Base-by-base conservation (phyloP, 2,888 invertebrate genomes). In the Acrobasis suavella region DNA sequence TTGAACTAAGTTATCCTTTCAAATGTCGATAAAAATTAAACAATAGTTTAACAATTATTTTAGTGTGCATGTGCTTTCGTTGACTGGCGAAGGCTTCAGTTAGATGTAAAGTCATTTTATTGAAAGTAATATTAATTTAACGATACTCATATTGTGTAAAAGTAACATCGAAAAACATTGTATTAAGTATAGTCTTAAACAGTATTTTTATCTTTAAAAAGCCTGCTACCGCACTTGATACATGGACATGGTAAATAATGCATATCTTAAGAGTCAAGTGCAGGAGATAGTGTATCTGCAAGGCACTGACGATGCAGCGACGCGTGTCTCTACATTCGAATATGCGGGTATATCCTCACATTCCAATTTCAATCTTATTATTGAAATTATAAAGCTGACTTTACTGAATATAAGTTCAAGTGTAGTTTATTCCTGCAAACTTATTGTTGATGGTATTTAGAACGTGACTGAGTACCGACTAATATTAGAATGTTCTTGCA, bases 241-340 rank as follows among this genome's bases (percentile, higher is more conserved):
- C 58, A 65, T 22, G 15, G 55, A 64, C 64, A 61, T 32, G 64
- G 58, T 64, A 65, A 67, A 65, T 67, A 64, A 66, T 63, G 69
- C 64, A 72, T 62, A 74, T 75, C 70, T 76, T 77, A 73, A 77
- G 75, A 84, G 85, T 83, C 89, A 89, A 89, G 89, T 88, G 88
- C 80, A 85, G 68, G 71, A 77, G 87, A 88, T 89, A 88, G 74
- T 72, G 70, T 88, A 88, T 89, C 89, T 80, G 72, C 69, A 70
- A 83, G 77, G 79, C 89, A 82, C 69, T 84, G 84, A 78, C 83
- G 87, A 56, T n/a, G 56, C 56, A 42, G 42, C 46, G 15, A 42
- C 88, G 85, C 89, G 81, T 80, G 85, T 76, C 76, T 70, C 69
- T 74, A 73, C 70, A 67, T 68, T 72, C 65, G 67, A 66, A 66